A percentile compares a stretch with the other conserved stretches of the same genome.
These are phyloP conservation scores for Anguilla megastoma DNA, from an alignment of 2,797 vertebrate species.

Conservation along the genomic window DNA sequence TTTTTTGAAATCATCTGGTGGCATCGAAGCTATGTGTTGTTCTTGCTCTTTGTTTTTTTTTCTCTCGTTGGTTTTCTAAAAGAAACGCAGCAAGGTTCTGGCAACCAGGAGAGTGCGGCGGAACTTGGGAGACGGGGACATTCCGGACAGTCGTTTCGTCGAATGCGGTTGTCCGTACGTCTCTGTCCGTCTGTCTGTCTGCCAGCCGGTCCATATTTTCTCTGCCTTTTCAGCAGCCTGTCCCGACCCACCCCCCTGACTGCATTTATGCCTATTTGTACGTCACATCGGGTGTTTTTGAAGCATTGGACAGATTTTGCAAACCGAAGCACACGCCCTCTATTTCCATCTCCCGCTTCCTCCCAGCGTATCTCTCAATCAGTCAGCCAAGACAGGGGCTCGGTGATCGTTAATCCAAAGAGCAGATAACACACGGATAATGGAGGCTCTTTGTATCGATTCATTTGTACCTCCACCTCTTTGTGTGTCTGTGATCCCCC, in stretches of 20 bases:
- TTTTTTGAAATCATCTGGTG: constrained; percentile 66
- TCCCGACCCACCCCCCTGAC: constrained; percentile 40
- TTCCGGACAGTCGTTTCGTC: constrained; percentile 54
- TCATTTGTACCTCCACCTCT: neutral
- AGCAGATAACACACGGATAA: neutral
- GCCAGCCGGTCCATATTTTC: constrained; percentile 50
- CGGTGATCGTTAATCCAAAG: neutral
- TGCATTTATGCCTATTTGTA: constrained; percentile 63
- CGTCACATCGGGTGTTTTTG: constrained; percentile 49
- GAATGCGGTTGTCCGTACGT: constrained; percentile 11
- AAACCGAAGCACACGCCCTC: constrained; percentile 59
- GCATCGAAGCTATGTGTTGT: constrained; percentile 65
- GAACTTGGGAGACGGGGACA: constrained; percentile 70
- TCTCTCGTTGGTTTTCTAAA: constrained; percentile 48
- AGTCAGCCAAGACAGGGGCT: neutral
- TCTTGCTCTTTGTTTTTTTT: constrained; percentile 50
- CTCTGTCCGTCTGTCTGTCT: constrained; percentile 63
- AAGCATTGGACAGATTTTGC: constrained; percentile 60
- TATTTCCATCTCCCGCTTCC: constrained; percentile 6
- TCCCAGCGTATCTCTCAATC: constrained; percentile 16
- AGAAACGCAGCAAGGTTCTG: constrained; percentile 76
- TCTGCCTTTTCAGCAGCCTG: constrained; percentile 60
- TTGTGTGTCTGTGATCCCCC: neutral
- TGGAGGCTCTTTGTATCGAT: neutral
- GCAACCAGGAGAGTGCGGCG: constrained; percentile 79